These are phyloP conservation scores for Scopus umbretta DNA, from an alignment of 2,113 vertebrate genomes.

Conservation along the genomic window DNA sequence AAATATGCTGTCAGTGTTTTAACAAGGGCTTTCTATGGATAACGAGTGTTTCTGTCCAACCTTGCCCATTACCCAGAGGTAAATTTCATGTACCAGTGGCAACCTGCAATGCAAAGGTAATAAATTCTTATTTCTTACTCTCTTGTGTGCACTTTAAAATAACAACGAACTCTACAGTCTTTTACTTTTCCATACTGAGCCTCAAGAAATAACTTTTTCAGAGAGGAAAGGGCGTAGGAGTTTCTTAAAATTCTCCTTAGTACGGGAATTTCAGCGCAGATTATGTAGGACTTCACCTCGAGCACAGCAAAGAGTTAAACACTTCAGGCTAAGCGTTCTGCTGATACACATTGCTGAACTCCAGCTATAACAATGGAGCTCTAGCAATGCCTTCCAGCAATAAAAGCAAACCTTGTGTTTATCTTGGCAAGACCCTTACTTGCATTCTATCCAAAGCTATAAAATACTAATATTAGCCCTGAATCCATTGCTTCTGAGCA, in stretches of 20 bases:
- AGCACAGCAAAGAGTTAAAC: background rate
- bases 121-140: background rate
- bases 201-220: background rate
- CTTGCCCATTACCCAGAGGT: background rate
- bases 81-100: background rate
- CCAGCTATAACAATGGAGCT: background rate
- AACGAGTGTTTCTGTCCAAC: background rate
- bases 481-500: background rate
- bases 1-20: background rate
- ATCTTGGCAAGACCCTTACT: background rate
- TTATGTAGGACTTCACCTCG: background rate
- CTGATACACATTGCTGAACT: background rate
- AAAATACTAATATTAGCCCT: background rate
- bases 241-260: background rate
- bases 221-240: background rate
- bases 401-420: slow-evolving; percentile 1
- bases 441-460: background rate
- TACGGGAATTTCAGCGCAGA: background rate
- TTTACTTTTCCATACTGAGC: background rate
- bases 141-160: background rate
- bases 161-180: background rate
- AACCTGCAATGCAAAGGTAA: background rate
- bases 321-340: background rate
- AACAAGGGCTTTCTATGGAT: background rate
- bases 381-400: background rate